Conservation (phyloP, 2,888 invertebrate species). For the Diachrysia chrysitis region DNA sequence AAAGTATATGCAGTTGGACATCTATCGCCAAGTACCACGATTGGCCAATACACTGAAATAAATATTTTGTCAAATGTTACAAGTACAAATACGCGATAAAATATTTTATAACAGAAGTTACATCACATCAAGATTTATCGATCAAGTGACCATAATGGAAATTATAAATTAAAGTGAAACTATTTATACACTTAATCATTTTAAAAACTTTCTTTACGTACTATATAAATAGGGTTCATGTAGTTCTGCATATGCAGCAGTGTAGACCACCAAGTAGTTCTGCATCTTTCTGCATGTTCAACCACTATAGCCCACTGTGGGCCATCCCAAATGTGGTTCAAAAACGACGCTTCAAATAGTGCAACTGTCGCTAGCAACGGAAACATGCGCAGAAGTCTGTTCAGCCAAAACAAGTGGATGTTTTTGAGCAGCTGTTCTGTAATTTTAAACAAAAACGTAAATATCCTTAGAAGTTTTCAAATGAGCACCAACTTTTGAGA, state of each 20-base stretch:
- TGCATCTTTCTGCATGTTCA: conserved; percentile 60
- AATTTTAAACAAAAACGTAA: not conserved
- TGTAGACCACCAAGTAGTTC: conserved; percentile 74
- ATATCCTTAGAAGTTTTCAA: too few relatives aligned
- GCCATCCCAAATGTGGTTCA: conserved; percentile 69
- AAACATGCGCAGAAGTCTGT: conserved; percentile 73
- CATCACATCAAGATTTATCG: too few relatives aligned
- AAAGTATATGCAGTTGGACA: conserved; percentile 64
- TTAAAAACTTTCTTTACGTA: conserved; percentile 56
- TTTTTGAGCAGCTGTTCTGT: conserved; percentile 56
- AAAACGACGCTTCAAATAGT: conserved; percentile 67
- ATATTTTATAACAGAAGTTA: too few relatives aligned
- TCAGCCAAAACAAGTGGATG: conserved; percentile 75
- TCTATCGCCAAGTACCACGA: conserved; percentile 71
- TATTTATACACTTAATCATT: too few relatives aligned
- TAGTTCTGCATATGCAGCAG: conserved; percentile 76
- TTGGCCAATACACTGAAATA: conserved; percentile 63
- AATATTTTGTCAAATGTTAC: not conserved
- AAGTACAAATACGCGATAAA: too few relatives aligned
- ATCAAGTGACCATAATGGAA: too few relatives aligned
- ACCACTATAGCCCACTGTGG: conserved; percentile 63
- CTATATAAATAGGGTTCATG: conserved; percentile 60
- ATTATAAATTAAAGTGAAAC: too few relatives aligned
- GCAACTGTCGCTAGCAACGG: conserved; percentile 68
- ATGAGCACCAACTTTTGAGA: too few relatives aligned